Conservation (phyloP, 2,797 vertebrate species). For the Sphenopsis melanotis region DNA sequence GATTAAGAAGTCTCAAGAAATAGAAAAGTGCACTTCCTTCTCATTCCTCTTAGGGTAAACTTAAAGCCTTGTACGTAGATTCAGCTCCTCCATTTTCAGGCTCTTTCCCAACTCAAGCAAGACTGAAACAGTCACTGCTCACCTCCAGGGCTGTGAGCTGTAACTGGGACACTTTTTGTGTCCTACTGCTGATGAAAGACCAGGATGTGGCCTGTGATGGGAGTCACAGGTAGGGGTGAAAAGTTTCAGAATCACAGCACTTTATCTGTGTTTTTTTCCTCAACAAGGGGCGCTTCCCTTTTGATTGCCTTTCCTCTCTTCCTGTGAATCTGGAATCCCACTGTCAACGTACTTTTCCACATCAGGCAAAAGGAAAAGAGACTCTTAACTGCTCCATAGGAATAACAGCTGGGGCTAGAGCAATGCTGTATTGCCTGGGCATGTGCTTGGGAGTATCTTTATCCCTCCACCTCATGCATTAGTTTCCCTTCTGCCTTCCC, state of each 20-base stretch:
- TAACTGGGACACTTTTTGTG: neutral
- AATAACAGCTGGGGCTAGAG: accelerated
- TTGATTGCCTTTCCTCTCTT: neutral
- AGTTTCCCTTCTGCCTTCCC: neutral
- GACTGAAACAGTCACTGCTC: neutral
- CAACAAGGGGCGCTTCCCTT: neutral
- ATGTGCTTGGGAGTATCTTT: neutral
- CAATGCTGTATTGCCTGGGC: neutral
- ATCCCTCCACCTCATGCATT: neutral
- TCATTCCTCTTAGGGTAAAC: accelerated
- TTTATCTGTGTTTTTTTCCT: neutral
- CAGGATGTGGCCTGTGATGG: accelerated
- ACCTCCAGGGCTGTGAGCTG: neutral
- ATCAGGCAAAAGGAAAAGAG: neutral
- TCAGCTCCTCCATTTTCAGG: neutral
- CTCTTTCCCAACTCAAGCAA: neutral
- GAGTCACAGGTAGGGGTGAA: neutral
- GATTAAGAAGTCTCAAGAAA: neutral
- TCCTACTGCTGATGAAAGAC: neutral
- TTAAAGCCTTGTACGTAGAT: neutral
- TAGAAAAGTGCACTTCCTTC: neutral
- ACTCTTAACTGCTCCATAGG: neutral
- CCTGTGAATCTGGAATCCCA: neutral
- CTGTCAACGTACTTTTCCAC: neutral
- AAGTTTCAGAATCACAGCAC: accelerated